phyloP scores from a whole-genome alignment of 2,888 invertebrate species.

The Heliconius hortense region DNA sequence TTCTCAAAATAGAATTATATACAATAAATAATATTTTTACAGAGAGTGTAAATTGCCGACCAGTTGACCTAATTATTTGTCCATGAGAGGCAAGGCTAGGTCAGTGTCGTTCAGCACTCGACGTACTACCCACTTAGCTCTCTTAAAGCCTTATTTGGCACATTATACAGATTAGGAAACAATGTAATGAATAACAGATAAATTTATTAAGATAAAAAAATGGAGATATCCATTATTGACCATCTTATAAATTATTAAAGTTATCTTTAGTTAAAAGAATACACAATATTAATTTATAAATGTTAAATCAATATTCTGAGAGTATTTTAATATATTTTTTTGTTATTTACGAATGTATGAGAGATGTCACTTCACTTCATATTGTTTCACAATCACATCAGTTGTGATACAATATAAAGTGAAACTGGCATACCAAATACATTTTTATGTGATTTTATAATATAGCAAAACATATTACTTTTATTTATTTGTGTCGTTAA shows the following conservation, averaged over 20 bases:
- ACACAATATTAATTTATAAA: neutral
- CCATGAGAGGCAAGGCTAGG: constrained; percentile 73
- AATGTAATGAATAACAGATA: neutral
- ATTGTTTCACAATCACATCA: neutral
- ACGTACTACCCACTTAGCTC: constrained; percentile 6
- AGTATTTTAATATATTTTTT: neutral
- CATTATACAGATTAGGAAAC: neutral
- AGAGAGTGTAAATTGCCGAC: constrained; percentile 55
- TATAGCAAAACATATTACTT: neutral
- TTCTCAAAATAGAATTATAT: neutral
- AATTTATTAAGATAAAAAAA: neutral
- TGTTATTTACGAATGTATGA: too few species aligned
- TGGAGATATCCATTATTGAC: neutral
- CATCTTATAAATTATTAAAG: too few species aligned
- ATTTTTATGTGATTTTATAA: constrained; percentile 1
- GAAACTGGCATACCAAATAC: constrained; percentile 24
- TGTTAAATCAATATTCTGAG: neutral
- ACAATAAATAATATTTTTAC: neutral
- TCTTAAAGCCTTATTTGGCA: constrained; percentile 14
- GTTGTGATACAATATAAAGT: constrained; percentile 16
- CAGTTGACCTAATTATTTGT: constrained; percentile 70
- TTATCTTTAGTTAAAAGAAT: too few species aligned
- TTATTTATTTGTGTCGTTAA: neutral
- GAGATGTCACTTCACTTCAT: too few species aligned
- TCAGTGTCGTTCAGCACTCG: constrained; percentile 22